Evolutionary conservation across 2,797 vertebrate genomes (phyloP), one percentile per base, ranked within the genome.

Genomic region (Perdix hodgsoniae): DNA sequence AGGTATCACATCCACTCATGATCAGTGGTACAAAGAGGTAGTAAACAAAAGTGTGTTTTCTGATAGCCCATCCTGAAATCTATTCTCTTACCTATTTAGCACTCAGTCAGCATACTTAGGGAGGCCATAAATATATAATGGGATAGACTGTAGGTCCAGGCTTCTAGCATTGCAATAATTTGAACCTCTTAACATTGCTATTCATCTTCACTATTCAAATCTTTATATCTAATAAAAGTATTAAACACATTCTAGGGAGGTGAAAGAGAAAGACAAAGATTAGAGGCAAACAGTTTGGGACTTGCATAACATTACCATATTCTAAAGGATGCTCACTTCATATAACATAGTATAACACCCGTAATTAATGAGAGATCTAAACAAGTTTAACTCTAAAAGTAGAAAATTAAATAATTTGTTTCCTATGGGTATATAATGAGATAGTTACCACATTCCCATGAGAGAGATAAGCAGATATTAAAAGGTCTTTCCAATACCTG

Each of bases 401-500:
- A 96, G 97, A 97, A 97, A 97, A 98, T 98, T 91, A 97, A 97
- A 98, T 97, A 97, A 98, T 98, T 98, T 97, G 94, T 98, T 97
- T 98, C 97, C 97, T 97, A 96, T 96, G 97, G 97, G 97, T 96
- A 96, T 97, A 96, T 97, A 98, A 98, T 98, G 96, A 98, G 97
- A 98, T 92, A 96, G 97, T 98, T 98, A 98, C 96, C 93, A 85
- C 90, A 95, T 93, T 97, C 98, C 98, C 98, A 95, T 60, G 98
- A 97, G 98, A 98, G 98, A 98, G 98, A 98, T 98, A 97, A 98
- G 98, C 97, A 98, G 98, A 98, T 98, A 99, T 99, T 99, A 99
- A 99, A 99, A 99, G 98, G 99, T 99, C 98, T 98, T 99, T 99
- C 98, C 98, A 98, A 99, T 99, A 99, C 98, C 98, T 98, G 98